These are phyloP conservation scores for Acanthurus lineatus DNA, from an alignment of 2,797 vertebrate species.

Conservation along the genomic window DNA sequence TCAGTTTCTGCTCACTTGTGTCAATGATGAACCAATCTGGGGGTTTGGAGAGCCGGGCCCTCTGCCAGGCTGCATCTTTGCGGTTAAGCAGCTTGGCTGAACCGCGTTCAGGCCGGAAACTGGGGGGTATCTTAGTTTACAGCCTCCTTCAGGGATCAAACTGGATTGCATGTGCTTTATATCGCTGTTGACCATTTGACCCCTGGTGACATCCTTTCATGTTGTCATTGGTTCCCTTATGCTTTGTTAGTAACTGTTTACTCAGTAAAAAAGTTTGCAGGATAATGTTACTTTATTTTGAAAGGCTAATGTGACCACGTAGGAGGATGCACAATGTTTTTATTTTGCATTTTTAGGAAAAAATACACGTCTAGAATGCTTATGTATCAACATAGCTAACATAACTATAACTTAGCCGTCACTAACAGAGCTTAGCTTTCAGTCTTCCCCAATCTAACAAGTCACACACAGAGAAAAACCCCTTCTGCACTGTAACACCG, in stretches of 20 bases:
- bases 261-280: neutral
- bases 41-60: slow-evolving; percentile 36
- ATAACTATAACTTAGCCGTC: too few relatives aligned
- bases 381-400: too few relatives aligned
- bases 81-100: slow-evolving; percentile 27
- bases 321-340: too few relatives aligned
- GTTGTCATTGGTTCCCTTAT: neutral
- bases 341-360: too few relatives aligned
- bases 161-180: neutral
- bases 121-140: slow-evolving; percentile 9
- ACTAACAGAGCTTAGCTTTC: too few relatives aligned
- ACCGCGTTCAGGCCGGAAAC: slow-evolving; percentile 1
- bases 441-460: too few relatives aligned
- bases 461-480: too few relatives aligned
- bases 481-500: neutral
- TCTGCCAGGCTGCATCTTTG: slow-evolving; percentile 43
- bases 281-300: neutral
- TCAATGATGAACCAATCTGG: slow-evolving; percentile 46
- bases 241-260: neutral
- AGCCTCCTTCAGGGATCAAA: slow-evolving; percentile 6
- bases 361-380: too few relatives aligned
- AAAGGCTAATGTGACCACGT: neutral
- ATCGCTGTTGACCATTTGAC: neutral
- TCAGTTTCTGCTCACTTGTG: slow-evolving; percentile 34
- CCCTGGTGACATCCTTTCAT: neutral